Percentiles rank a stretch among this genome's conserved stretches.
These are phyloP conservation scores for Drosophila hamatofila DNA, from an alignment of 2,888 invertebrate species.

Conservation along the genomic window DNA sequence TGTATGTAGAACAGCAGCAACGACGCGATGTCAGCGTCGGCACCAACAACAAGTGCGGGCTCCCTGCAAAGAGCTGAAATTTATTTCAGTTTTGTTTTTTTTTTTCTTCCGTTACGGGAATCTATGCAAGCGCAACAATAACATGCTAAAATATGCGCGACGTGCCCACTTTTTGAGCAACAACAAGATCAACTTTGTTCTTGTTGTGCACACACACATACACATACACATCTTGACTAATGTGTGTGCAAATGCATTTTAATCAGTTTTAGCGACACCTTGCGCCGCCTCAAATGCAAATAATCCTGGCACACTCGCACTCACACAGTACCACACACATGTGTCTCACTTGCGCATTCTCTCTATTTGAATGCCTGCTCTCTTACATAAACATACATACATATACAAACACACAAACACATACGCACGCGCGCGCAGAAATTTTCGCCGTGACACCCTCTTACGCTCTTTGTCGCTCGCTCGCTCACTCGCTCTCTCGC, in stretches of 20 bases:
- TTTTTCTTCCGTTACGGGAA: conserved; percentile 51
- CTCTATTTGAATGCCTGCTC: conserved; percentile 32
- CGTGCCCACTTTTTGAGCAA: conserved; percentile 76
- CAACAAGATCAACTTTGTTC: conserved; percentile 62
- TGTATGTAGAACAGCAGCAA: conserved; percentile 72
- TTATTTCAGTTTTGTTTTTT: conserved; percentile 15
- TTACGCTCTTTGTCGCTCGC: conserved; percentile 5
- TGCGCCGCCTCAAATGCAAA: conserved; percentile 75
- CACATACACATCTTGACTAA: conserved; percentile 21
- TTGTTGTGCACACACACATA: conserved; percentile 28
- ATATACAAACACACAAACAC: conserved; percentile 9
- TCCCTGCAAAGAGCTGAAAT: conserved; percentile 38
- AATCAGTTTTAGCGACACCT: conserved; percentile 76
- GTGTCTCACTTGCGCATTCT: conserved; percentile 44
- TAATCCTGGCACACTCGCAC: conserved; percentile 65
- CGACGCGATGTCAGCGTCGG: conserved; percentile 9
- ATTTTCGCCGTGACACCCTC: conserved; percentile 55
- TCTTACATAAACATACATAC: conserved; percentile 20
- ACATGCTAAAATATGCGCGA: conserved; percentile 72
- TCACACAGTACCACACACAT: conserved; percentile 19
- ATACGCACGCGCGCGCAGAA: conserved; percentile 15
- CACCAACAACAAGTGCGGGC: conserved; percentile 65
- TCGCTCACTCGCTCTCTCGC: conserved; percentile 15
- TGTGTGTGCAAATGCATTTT: conserved; percentile 66
- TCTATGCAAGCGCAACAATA: conserved; percentile 65